Conservation (phyloP, 1,140 invertebrate genomes). For the Chironomus striatipennis region DNA sequence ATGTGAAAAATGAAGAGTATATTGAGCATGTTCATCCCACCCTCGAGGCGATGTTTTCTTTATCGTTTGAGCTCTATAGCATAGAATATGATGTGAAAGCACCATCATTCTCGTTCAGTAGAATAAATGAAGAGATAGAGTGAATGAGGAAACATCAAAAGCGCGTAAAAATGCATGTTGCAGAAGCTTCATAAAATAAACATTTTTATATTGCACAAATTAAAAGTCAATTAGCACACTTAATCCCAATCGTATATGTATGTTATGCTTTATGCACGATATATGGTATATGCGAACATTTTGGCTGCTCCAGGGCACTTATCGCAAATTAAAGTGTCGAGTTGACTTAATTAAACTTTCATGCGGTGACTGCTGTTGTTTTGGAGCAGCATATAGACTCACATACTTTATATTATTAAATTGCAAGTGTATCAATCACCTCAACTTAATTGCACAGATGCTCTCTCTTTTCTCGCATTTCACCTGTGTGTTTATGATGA, state of each 20-base stretch:
- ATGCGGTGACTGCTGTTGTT: constrained; percentile 2
- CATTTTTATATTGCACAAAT: constrained; percentile 15
- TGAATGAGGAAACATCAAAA: not conserved
- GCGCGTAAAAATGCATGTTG: constrained; percentile 11
- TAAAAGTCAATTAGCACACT: constrained; percentile 21
- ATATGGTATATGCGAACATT: not conserved
- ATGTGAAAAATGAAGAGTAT: constrained; percentile 13
- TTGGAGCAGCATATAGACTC: not conserved
- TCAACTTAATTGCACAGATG: not conserved
- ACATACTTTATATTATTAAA: no score
- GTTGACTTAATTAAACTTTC: constrained; percentile 13
- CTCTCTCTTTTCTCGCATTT: no score
- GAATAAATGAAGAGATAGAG: not conserved
- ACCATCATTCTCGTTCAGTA: no score
- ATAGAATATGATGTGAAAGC: no score
- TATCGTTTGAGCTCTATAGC: not conserved
- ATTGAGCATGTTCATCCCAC: not conserved
- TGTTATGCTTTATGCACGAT: no score
- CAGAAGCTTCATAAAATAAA: not conserved
- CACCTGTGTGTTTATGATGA: no score
- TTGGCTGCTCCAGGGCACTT: not conserved
- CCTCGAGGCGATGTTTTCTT: not conserved
- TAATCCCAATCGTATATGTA: not conserved
- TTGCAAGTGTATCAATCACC: constrained; percentile 6
- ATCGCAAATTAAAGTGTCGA: not conserved